Conservation (phyloP, 2,888 invertebrate genomes). For the Napeogenes sylphis region DNA sequence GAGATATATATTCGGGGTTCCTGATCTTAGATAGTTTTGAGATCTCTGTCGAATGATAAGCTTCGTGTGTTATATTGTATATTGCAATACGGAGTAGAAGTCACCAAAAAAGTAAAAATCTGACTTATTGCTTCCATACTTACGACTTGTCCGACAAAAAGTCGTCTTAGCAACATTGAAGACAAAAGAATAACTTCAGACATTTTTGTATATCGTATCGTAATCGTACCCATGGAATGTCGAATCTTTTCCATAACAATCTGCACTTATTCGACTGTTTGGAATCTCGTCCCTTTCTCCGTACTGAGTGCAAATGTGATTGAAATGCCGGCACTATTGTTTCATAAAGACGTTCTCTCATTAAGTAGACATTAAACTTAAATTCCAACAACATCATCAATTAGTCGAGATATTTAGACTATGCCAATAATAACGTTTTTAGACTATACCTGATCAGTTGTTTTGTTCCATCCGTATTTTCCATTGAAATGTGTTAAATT, state of each 20-base stretch:
- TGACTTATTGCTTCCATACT: too few relatives aligned
- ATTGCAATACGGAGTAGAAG: neutral
- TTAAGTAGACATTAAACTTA: neutral
- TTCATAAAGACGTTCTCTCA: neutral
- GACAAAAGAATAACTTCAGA: constrained; percentile 3
- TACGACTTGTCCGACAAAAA: too few relatives aligned
- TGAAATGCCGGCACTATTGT: neutral
- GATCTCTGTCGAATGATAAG: constrained; percentile 26
- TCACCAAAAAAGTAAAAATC: too few relatives aligned
- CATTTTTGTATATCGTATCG: constrained; percentile 1
- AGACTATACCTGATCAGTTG: too few relatives aligned
- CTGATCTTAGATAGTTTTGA: constrained; percentile 24
- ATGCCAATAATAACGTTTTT: too few relatives aligned
- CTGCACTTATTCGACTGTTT: neutral
- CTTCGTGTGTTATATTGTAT: constrained; percentile 9
- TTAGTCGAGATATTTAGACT: neutral
- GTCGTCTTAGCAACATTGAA: too few relatives aligned
- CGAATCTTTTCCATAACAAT: neutral
- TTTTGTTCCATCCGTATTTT: too few relatives aligned
- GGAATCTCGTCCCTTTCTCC: constrained; percentile 1
- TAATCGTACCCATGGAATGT: neutral
- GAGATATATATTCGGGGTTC: constrained; percentile 27
- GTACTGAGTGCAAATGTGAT: neutral
- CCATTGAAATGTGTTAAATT: too few relatives aligned
- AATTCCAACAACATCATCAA: neutral